Percentiles rank a stretch among this genome's conserved stretches.
Evolutionary conservation across 1,140 invertebrate genomes (phyloP).

Genomic region (Aphaenogaster rudis): DNA sequence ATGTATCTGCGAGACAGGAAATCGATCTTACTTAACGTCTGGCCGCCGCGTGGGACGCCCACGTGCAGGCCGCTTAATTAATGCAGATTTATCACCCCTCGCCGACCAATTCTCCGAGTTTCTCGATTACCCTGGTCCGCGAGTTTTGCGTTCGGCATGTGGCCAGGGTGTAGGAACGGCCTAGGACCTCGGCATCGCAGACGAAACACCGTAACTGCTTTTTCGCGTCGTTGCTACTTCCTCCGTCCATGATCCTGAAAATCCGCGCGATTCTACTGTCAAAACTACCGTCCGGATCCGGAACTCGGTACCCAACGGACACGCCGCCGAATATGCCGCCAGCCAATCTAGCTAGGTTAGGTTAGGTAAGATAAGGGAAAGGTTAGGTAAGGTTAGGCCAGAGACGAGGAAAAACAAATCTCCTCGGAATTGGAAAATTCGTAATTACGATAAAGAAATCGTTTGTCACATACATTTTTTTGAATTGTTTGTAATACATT

Average conservation of each 20-base stretch:
- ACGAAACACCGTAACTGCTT: conserved; percentile 80
- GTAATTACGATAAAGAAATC: not conserved
- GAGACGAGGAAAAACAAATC: not conserved
- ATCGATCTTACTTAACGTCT: conserved; percentile 3
- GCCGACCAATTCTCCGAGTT: conserved; percentile 85
- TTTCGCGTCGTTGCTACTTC: not conserved
- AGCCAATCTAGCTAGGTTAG: not conserved
- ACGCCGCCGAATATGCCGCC: not conserved
- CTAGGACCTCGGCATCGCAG: conserved; percentile 80
- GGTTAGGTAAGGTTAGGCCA: not conserved
- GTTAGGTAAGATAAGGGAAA: not conserved
- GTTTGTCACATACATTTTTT: conserved; percentile 14
- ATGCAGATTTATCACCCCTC: conserved; percentile 79
- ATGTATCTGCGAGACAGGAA: conserved; percentile 80
- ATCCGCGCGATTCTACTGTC: not conserved
- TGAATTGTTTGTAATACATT: conserved; percentile 7
- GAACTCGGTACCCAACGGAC: not conserved
- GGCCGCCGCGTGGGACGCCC: not conserved
- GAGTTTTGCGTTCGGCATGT: conserved; percentile 83
- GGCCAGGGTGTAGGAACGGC: conserved; percentile 81
- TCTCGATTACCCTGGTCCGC: conserved; percentile 82
- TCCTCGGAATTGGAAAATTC: not conserved
- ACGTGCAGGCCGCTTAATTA: not conserved
- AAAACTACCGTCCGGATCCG: not conserved
- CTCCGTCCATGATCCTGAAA: not conserved